Base-by-base conservation (phyloP, 2,797 vertebrate genomes). In the Denticeps clupeoides region DNA sequence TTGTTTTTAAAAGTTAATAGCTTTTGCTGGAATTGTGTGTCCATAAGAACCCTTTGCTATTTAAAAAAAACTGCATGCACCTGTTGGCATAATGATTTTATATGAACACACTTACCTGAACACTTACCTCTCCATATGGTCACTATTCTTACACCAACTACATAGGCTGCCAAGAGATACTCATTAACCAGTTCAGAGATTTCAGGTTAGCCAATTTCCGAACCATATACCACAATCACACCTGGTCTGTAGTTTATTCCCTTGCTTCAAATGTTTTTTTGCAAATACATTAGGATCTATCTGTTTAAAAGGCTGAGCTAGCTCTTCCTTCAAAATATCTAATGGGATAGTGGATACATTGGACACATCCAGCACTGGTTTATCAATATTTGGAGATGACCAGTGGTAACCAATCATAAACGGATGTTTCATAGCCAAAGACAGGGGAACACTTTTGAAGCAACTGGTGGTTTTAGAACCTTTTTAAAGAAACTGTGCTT, bases 401-500 rank as follows among this genome's bases (percentile, higher is more conserved):
- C 55, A 1, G 12, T 60, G 29, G 19, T 28, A 55, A 6, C 48
- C 41, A 13, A 50, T 44, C 26, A 59, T 47, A 27, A 55, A 15
- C 13, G 60, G 53, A 56, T 56, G 52, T 15, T 56, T 60, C 4
- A 25, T 41, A n/a, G 43, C 33, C 22, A 57, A 55, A 1, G 55
- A 31, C 1, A 40, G 45, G 4, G 54, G 54, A 18, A 51, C 9
- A 28, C 47, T 56, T 8, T 42, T 56, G 11, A 51, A 56, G 4
- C 49, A 55, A 10, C 11, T 49, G 18, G 31, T 61, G 4, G 24
- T 7, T 24, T 25, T 24, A 25, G 6, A 25, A 25, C 24, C 7
- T 28, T 8, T 26, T 28, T 28, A 11, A 28, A 28, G 28, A 10
- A 28, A 25, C 25, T 4, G 6, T 26, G 25, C 25, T 26, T 26